Evolutionary conservation across 2,888 invertebrate genomes (phyloP).

Genomic region (Pandemis corylana): DNA sequence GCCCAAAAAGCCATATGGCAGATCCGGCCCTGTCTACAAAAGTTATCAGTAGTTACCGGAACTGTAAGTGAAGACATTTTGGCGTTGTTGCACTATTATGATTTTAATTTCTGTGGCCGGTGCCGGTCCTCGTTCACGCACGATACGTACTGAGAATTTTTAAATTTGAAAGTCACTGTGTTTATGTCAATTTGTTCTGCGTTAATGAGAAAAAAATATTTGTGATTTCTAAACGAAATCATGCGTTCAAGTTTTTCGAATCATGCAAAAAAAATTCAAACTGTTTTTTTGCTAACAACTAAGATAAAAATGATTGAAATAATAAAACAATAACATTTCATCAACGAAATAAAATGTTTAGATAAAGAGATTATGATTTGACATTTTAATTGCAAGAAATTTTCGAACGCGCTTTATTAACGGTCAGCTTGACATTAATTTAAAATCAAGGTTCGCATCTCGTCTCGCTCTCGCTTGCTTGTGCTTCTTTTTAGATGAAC

Average conservation of each 20-base stretch:
- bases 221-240: neutral
- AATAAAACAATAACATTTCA: too few species aligned
- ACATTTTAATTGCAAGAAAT: neutral
- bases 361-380: too few species aligned
- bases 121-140: neutral
- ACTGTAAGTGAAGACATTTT: neutral
- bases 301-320: too few species aligned
- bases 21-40: too few species aligned
- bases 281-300: too few species aligned
- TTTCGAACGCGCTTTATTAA: conserved; percentile 22
- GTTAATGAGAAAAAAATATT: neutral
- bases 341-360: too few species aligned
- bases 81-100: neutral
- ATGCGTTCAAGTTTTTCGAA: neutral
- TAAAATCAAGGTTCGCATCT: conserved; percentile 18
- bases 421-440: conserved; percentile 36
- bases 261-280: neutral
- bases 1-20: too few species aligned
- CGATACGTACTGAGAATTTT: neutral
- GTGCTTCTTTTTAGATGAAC: neutral
- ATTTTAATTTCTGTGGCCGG: neutral
- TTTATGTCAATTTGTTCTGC: too few species aligned
- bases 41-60: neutral
- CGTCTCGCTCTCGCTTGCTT: neutral
- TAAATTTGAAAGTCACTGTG: too few species aligned